Conservation (phyloP, 2,797 vertebrate genomes). For the Hybognathus amarus region DNA sequence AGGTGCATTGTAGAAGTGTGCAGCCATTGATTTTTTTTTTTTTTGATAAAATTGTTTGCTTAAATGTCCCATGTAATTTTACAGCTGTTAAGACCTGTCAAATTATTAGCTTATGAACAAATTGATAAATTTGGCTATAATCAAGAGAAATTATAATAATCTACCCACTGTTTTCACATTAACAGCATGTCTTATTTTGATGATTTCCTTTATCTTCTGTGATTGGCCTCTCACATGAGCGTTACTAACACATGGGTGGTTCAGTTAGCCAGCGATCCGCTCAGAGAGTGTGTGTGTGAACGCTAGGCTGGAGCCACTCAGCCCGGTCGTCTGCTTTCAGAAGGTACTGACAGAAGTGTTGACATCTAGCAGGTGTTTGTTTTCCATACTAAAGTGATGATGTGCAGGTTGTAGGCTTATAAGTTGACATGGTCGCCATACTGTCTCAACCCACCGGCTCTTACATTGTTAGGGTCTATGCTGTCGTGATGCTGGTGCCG, state of each 20-base stretch:
- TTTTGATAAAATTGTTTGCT: no score
- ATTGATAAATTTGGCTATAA: not conserved
- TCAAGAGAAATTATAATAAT: not conserved
- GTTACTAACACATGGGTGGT: not conserved
- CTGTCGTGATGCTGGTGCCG: conserved; percentile 6
- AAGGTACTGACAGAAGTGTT: not conserved
- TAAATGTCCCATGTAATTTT: not conserved
- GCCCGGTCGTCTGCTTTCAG: not conserved
- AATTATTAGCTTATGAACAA: not conserved
- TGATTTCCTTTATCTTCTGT: not conserved
- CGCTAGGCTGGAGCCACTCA: not conserved
- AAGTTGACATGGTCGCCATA: not conserved
- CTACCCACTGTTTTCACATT: not conserved
- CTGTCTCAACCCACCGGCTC: conserved; percentile 8
- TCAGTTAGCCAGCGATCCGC: not conserved
- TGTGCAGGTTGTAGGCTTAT: not conserved
- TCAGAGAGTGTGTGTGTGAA: not conserved
- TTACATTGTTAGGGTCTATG: not conserved
- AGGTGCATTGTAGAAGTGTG: not conserved
- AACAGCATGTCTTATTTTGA: not conserved
- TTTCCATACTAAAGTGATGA: not conserved
- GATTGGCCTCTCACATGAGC: not conserved
- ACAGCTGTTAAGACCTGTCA: not conserved
- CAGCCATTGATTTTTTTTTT: not conserved
- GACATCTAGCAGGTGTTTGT: conserved; percentile 2